phyloP scores from a whole-genome alignment of 2,113 vertebrate genomes.

The Platysteira castanea region DNA sequence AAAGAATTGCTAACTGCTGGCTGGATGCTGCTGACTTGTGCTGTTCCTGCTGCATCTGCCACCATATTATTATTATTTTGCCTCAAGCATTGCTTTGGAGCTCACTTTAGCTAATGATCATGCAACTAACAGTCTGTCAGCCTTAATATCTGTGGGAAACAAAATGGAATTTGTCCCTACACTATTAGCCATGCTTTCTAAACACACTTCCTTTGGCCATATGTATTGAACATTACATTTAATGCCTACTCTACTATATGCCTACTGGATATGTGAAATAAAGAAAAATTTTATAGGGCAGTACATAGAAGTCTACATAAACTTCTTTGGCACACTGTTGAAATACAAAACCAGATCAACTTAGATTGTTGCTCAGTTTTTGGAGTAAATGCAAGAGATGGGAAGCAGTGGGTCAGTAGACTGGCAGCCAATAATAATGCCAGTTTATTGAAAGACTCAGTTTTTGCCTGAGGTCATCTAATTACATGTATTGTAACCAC shows the following conservation, averaged over 20 bases:
- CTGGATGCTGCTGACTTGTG: slow-evolving; percentile 10
- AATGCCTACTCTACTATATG: not conserved
- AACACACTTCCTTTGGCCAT: slow-evolving; percentile 8
- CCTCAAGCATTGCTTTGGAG: slow-evolving; percentile 31
- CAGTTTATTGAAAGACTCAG: not conserved
- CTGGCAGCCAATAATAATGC: not conserved
- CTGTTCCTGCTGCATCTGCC: slow-evolving; percentile 34
- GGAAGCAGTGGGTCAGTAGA: not conserved
- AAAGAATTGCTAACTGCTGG: not conserved
- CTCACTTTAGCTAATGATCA: slow-evolving; percentile 41
- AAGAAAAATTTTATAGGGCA: not conserved
- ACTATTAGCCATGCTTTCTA: slow-evolving; percentile 19
- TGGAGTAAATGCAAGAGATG: not conserved
- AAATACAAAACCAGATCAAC: not conserved
- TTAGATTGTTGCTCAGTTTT: not conserved
- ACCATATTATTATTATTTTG: slow-evolving; percentile 37
- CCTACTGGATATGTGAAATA: not conserved
- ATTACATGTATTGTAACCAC: not conserved
- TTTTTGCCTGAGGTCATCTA: slow-evolving; percentile 19
- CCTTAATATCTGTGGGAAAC: not conserved
- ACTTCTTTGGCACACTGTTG: not conserved
- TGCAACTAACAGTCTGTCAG: slow-evolving; percentile 25
- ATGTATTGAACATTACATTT: not conserved
- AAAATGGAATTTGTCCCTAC: slow-evolving; percentile 12
- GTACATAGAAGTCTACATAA: not conserved